A percentile compares a stretch with the other conserved stretches of the same genome.
phyloP scores from a whole-genome alignment of 2,113 vertebrate species.

The Lagopus muta region DNA sequence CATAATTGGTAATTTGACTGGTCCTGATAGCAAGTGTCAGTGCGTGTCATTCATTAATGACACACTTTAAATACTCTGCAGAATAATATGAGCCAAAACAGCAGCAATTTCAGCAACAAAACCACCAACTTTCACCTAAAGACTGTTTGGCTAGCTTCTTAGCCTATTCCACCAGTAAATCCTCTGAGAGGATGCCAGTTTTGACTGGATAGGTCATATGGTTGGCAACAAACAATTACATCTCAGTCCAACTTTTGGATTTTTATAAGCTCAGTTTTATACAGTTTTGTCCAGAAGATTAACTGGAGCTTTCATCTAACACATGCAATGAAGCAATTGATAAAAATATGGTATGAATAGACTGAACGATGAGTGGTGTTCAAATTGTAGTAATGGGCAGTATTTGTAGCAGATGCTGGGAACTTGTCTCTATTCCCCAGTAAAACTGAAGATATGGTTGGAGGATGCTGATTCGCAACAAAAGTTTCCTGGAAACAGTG shows the following conservation, averaged over 20 bases:
- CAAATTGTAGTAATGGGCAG: neutral
- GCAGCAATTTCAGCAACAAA: neutral
- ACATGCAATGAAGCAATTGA: neutral
- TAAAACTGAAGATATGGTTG: neutral
- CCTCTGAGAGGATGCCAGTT: neutral
- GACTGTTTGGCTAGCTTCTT: neutral
- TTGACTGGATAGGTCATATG: neutral
- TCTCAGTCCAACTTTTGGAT: neutral
- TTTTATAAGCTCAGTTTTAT: neutral
- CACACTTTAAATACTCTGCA: neutral
- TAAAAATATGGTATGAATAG: neutral
- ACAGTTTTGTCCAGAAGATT: neutral
- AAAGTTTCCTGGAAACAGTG: neutral
- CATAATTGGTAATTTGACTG: neutral
- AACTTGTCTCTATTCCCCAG: neutral
- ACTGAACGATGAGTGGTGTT: neutral
- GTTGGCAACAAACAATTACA: fast-evolving
- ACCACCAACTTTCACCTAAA: neutral
- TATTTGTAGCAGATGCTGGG: neutral
- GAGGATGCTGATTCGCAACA: neutral
- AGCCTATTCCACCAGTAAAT: neutral
- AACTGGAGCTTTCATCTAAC: neutral
- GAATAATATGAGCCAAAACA: neutral
- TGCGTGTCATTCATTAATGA: neutral
- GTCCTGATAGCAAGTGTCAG: neutral